Evolutionary conservation across 1,140 invertebrate species (phyloP).

Genomic region (Lordiphosa clarofinis): DNA sequence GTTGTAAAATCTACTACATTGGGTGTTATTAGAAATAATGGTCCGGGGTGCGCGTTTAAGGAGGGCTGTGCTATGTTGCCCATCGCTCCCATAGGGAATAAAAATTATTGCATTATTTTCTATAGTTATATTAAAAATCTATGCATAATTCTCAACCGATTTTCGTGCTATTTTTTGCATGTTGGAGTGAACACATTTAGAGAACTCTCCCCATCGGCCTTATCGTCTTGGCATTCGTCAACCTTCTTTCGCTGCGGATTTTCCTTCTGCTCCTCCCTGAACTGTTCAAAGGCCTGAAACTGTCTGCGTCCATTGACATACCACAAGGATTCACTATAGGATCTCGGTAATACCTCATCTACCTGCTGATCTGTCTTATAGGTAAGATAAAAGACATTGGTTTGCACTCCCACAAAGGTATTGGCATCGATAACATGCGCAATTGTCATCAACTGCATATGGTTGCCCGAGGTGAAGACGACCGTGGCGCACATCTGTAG

Average conservation of each 20-base stretch:
- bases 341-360: conserved; percentile 83
- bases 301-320: conserved; percentile 84
- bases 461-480: conserved; percentile 84
- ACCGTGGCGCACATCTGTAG: conserved; percentile 85
- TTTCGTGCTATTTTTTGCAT: no score
- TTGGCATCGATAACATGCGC: conserved; percentile 84
- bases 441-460: conserved; percentile 84
- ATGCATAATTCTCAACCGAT: no score
- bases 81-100: no score
- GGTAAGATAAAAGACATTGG: conserved; percentile 88
- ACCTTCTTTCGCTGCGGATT: background rate
- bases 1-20: no score
- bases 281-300: conserved; percentile 16
- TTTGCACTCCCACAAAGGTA: conserved; percentile 81
- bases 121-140: no score
- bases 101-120: no score
- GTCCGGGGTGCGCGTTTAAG: no score
- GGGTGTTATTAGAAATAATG: no score
- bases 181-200: no score
- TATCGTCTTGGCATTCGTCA: no score
- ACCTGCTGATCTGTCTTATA: conserved; percentile 81
- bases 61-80: no score
- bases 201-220: no score
- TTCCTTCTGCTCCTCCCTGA: background rate
- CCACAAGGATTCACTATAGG: conserved; percentile 87